Evolutionary conservation across 2,113 vertebrate species (phyloP), one percentile per base, ranked within the genome.

Genomic region (Sisor rabdophorus): DNA sequence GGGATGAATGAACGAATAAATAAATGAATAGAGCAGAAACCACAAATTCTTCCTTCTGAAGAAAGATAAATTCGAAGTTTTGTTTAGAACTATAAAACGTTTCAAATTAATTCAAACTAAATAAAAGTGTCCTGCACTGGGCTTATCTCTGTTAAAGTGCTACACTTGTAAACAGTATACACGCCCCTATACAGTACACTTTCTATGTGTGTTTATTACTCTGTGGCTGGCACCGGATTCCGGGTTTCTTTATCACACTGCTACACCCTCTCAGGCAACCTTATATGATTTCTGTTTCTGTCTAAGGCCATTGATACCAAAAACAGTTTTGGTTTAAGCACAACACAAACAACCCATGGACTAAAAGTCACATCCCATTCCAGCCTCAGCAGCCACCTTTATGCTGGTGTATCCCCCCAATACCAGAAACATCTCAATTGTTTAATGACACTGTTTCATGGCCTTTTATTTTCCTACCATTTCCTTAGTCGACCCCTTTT

Each of bases 151-250:
- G 13, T 65, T 20, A 53, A 26, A 15, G 5, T 24, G 16, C n/a
- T 32, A 71, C 30, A 26, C 19, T 26, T 50, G 53, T 47, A 68
- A 22, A 68, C 28, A 74, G 13, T 19, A 30, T 26, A 63, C 44
- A 74, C 68, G 19, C 28, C 24, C 13, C 8, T 44, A 44, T 44
- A 9, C 40, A 10, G 9, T 16, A 61, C 47, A 52, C 47, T 32
- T 8, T 16, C 2, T 10, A 12, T 44, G 19, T 17, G 44, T 71
- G 55, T 50, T 71, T 77, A 71, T 77, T 67, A 59, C n/a, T 44
- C 28, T 24, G 28, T 61, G 15, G 56, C 17, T n/a, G 40, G 26
- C 32, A 32, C n/a, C 0, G 11, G n/a, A 22, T 52, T 60, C n/a
- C 0, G 11, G n/a, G 26, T 52, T 60, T 20, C 60, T 58, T 70